Evolutionary conservation across 2,888 invertebrate species (phyloP), one percentile per base, ranked within the genome.

Genomic region (Lochmaea capreae): DNA sequence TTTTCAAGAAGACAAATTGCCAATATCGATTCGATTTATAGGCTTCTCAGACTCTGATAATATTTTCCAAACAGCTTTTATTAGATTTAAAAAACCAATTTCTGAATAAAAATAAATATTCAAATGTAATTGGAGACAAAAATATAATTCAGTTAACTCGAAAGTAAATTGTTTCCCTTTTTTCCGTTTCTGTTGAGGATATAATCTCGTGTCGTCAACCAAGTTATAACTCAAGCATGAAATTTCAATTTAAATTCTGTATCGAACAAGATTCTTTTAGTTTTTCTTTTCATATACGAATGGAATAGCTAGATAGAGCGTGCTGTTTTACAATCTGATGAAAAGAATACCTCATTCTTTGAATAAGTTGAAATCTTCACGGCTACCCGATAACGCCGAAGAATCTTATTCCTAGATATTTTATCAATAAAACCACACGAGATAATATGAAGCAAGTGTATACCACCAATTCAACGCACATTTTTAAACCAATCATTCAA

Each of bases 181-280:
- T 26, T 22, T 58, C 58, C 14, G 11, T 58, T 11, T 26, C 58
- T 58, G 58, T 58, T 14, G 22, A 58, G 58, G 14, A 58, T 58
- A 58, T 58, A 22, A 58, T 58, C 58, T 26, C 58, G 26, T n/a
- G n/a, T 22, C 26, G 58, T 58, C 58, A 58, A 58, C 26, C 26
- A 12, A 26, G 58, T 58, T 58, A 58, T 22, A 58, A 26, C 22
- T 58, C 58, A 58, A 58, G 58, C 58, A 58, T 58, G 58, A 58
- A 58, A 58, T 58, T 58, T 58, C 58, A 58, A 58, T 58, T 58
- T 58, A 58, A 58, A 58, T 58, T 58, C 58, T 26, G 58, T 58
- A 58, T 58, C 58, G 58, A 58, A 58, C 58, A 58, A 58, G 11
- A 18, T 26, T 58, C 6, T 58, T 58, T 58, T 26, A 49, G 14